Base-by-base conservation (phyloP, 2,888 invertebrate genomes). In the Drosophila suboccidentalis region DNA sequence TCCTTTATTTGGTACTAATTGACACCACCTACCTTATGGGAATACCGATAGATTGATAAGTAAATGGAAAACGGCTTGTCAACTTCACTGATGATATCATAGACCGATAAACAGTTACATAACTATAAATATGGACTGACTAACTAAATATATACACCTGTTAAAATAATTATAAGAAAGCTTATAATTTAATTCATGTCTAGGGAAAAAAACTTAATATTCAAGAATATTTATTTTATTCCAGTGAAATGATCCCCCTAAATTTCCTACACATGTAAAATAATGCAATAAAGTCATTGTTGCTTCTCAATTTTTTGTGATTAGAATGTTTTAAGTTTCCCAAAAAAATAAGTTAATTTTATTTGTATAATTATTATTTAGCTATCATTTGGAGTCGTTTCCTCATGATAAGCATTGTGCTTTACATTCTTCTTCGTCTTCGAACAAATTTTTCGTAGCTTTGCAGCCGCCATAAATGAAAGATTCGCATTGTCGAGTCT, bases 391-490 rank as follows among this genome's bases (percentile, higher is more conserved):
- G 47, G 13, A 15, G n/a, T 26, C 1, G 3, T 0, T 17, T 46
- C 2, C 19, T 54, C 17, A 38, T 3, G 15, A 9, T n/a, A 57
- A 46, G n/a, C 81, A 87, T 3, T 61, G 32, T 0, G 13, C 0
- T 4, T 15, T 44, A 22, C 86, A 88, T 1, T 83, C 70, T n/a
- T 47, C 5, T 17, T 80, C 61, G 2, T n/a, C n/a, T 0, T 60
- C 62, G 36, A 82, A 88, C 10, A 76, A 6, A 32, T 82, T 88
- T 1, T 9, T 19, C 0, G 88, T 76, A 6, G 46, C 59, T 10
- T 8, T 19, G 46, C 86, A 82, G n/a, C 86, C 82, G 5, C 86
- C 86, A 36, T 70, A 82, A 1, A 41, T 38, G 19, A 82, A 82
- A 5, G 22, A 3, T 43, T 82, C 69, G 11, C 88, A 87, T 22